Conservation (phyloP, 2,113 vertebrate species). For the Ophthalmolycus amberensis region DNA sequence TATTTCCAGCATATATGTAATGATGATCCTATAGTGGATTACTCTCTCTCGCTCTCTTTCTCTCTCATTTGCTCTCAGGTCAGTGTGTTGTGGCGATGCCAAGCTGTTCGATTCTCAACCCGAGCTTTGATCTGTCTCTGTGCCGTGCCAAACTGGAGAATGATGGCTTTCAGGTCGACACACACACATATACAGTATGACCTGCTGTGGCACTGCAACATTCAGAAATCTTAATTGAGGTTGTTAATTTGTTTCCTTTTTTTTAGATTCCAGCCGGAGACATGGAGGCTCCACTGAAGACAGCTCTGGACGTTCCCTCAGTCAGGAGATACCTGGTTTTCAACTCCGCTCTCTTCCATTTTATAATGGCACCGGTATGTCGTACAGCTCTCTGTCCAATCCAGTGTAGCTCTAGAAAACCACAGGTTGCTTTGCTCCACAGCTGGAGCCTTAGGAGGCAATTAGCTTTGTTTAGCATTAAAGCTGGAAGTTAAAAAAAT, state of each 20-base stretch:
- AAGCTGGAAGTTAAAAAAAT: background rate
- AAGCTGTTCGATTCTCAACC: constrained; percentile 68
- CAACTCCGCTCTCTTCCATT: constrained; percentile 81
- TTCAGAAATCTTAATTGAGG: background rate
- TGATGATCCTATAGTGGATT: background rate
- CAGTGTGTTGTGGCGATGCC: constrained; percentile 75
- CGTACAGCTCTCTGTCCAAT: background rate
- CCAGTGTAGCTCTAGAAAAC: background rate
- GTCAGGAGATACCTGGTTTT: constrained; percentile 83
- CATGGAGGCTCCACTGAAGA: constrained; percentile 76
- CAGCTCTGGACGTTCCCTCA: constrained; percentile 74
- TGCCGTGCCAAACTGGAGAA: constrained; percentile 74
- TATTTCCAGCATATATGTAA: background rate
- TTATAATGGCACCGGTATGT: constrained; percentile 82
- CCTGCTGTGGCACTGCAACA: background rate
- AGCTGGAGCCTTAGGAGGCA: background rate
- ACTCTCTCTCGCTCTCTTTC: background rate
- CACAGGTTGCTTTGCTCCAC: background rate
- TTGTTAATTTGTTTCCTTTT: background rate
- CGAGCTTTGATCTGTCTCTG: constrained; percentile 74
- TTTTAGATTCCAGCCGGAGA: constrained; percentile 78
- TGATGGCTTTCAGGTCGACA: constrained; percentile 78
- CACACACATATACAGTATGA: background rate
- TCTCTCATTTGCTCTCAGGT: constrained; percentile 63
- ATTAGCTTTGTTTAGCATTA: background rate